Evolutionary conservation across 1,140 invertebrate genomes (phyloP), one percentile per base, ranked within the genome.

Genomic region (Lamellibrachia luymesi): DNA sequence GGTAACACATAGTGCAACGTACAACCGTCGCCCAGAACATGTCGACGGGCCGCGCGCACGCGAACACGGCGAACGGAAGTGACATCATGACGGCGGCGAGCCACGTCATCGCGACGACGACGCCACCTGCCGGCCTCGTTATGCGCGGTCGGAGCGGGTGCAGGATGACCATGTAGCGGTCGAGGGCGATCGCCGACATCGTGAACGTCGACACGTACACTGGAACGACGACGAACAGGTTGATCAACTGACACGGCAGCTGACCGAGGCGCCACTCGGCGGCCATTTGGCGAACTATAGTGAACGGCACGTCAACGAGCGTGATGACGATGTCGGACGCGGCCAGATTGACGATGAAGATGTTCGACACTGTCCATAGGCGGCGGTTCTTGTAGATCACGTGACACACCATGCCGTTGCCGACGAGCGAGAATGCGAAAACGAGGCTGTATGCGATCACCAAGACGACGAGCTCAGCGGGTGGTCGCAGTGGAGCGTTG

Each of bases 341-440:
- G 0, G 99, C 99, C 92, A 99, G 96, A 96, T 99, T 99, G 27
- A 98, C 98, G 94, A 99, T 99, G 96, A 99, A 99, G 90, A 99
- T 97, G 96, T 99, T 99, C 38, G 99, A 99, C 0, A 99, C 99
- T 0, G 99, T 99, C 95, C 99, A 98, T 98, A 99, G 99, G 52
- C 98, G 97, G 64, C 97, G 97, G 96, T 99, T 99, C 49, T 98
- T 97, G 1, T 98, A 97, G 0, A 99, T 98, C 1, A 99, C 98
- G 96, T 98, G 95, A 93, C 95, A 95, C 1, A 99, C 99, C 4
- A 99, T 96, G 1, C 98, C 97, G 96, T 99, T 99, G 0, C 99
- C 99, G 95, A 97, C 96, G 7, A 97, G 93, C 2, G 95, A 95
- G 13, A 96, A 95, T 0, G 96, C 90, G 56, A 96, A 94, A 2